Evolutionary conservation across 1,140 invertebrate species (phyloP), one percentile per base, ranked within the genome.

Genomic region (Sitophilus oryzae): DNA sequence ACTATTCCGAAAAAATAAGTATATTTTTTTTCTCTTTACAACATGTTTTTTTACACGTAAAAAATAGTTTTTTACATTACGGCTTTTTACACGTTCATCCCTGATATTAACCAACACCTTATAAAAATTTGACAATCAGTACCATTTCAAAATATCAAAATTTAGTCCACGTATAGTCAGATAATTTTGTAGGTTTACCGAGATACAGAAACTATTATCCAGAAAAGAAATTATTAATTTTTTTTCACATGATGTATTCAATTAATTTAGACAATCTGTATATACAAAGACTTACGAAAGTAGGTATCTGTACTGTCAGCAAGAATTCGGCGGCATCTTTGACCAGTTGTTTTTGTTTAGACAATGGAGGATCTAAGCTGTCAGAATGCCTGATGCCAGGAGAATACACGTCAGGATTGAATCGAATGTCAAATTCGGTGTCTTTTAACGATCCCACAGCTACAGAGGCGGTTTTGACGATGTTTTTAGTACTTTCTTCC

Each of bases 391-490:
- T 81, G 30, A 99, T 94, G 52, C 91, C 91, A 1, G 90, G 87
- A 4, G 94, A 97, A 76, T 90, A 98, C 46, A 97, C 91, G 76
- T 99, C 96, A 0, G 96, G 93, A 76, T 99, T 99, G 73, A 99
- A 99, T 43, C 93, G 82, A 50, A 99, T 89, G 69, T 95, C 93
- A 71, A 98, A 98, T 73, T 97, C 93, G 34, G 82, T 88, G 52
- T 93, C 90, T 68, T 92, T 93, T 2, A 98, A 77, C 2, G 94
- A 98, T 0, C 92, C 91, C 14, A 98, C 93, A 35, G 90, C 86
- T 9, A 81, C 72, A 11, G 93, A 91, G 21, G 95, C 93, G 62
- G 86, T 86, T 58, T 84, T 85, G 0, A 98, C 89, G 37, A 97
- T 92, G 51, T 91, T 89, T 58, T 85, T 86, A 4, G 89, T 93